Base-by-base conservation (phyloP, 2,113 vertebrate genomes). In the Noctilio leporinus region DNA sequence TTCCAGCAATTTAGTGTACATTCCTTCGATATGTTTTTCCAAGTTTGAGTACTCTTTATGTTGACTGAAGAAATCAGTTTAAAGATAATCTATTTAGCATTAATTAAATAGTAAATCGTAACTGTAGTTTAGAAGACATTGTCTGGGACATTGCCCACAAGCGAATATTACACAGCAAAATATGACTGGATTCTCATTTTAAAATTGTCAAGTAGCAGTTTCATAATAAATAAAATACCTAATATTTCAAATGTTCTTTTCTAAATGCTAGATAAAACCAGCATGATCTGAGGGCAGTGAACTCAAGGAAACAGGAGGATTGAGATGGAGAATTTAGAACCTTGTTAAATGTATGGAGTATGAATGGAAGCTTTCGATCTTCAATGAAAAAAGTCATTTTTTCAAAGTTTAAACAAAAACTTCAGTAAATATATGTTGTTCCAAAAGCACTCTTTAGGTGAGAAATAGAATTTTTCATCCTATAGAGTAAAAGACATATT, bases 381-480 rank as follows among this genome's bases (percentile, higher is more conserved):
- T 86, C 51, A 67, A 14, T 91, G 33, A 43, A 88, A 88, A 92
- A 89, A 93, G 20, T 33, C 28, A 86, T 72, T 93, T 89, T 89
- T 90, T 0, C 38, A 91, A 47, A 64, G 67, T 97, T 94, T 92
- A 97, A 97, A 82, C 91, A 95, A 94, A 5, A 93, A 73, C 3
- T 19, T 67, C 86, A 76, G 9, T 35, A 62, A 49, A 35, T 10
- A 38, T 89, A 84, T 90, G 1, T 8, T 93, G 14, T 95, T 95
- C 88, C 47, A 69, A 65, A 96, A 96, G 19, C 35, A 90, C 17
- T 95, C 53, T 16, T 83, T 26, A 82, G 30, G 12, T 91, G 19
- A 97, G 19, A 97, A 97, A 97, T 76, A 0, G 82, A 94, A 73
- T 55, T 83, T 43, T 4, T 22, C 38, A 80, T 83, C 30, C 47